Evolutionary conservation across 2,888 invertebrate species (phyloP).

Genomic region (Eristalis pertinax): DNA sequence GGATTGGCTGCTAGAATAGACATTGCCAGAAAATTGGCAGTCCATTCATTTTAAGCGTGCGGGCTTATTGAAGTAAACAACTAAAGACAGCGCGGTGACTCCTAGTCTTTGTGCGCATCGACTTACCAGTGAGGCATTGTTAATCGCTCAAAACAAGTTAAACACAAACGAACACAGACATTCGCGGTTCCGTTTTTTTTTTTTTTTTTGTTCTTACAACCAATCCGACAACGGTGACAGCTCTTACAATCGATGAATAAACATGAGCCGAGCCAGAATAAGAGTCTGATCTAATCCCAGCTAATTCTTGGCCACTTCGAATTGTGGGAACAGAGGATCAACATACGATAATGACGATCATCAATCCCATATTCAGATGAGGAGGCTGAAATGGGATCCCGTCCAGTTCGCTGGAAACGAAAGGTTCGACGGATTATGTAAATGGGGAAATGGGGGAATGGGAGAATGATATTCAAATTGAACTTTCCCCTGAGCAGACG

Average conservation of each 20-base stretch:
- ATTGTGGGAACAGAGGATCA: neutral
- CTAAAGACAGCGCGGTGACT: too few relatives aligned
- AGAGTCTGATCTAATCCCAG: constrained; percentile 9
- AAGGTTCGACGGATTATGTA: neutral
- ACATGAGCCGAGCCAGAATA: neutral
- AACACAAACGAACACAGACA: neutral
- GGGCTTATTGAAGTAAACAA: too few relatives aligned
- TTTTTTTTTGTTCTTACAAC: neutral
- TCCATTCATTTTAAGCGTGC: too few relatives aligned
- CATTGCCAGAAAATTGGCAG: too few relatives aligned
- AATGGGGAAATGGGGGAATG: neutral
- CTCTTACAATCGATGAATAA: neutral
- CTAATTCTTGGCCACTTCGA: neutral
- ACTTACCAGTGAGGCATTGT: neutral
- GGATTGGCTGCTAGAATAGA: too few relatives aligned
- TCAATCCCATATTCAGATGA: neutral
- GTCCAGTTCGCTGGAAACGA: neutral
- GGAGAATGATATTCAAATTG: neutral
- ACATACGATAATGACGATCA: neutral
- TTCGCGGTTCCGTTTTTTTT: neutral
- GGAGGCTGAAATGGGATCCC: neutral
- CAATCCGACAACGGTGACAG: neutral
- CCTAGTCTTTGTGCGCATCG: neutral
- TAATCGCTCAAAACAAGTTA: neutral
- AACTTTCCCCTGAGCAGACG: neutral